Conservation (phyloP, 1,140 invertebrate genomes). For the Drosophila sproati region DNA sequence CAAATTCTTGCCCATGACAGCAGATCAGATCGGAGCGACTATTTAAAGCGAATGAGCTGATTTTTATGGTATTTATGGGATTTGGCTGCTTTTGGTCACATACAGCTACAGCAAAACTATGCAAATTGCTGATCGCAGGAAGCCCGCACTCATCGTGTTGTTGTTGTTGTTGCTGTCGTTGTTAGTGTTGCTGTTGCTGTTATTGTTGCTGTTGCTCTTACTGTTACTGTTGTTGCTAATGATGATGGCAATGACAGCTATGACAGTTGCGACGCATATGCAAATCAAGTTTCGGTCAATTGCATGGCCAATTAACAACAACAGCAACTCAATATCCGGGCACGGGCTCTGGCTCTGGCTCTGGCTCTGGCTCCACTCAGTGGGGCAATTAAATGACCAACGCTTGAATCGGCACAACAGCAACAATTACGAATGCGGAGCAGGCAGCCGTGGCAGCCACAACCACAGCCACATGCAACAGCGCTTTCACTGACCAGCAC, state of each 20-base stretch:
- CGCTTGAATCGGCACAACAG: constrained; percentile 50
- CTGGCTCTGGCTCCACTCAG: neutral
- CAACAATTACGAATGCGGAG: constrained; percentile 55
- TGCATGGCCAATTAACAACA: constrained; percentile 47
- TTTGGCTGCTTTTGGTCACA: constrained; percentile 34
- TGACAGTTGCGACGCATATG: constrained; percentile 45
- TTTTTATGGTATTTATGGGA: constrained; percentile 17
- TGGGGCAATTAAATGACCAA: constrained; percentile 49
- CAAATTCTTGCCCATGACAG: constrained; percentile 44
- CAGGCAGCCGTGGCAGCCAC: constrained; percentile 36
- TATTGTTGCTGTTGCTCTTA: neutral
- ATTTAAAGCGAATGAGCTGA: constrained; percentile 43
- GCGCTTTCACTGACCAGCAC: constrained; percentile 40
- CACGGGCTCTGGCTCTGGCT: constrained; percentile 4
- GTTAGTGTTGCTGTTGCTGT: neutral
- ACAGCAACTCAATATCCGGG: constrained; percentile 45
- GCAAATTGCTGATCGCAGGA: constrained; percentile 27
- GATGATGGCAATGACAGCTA: constrained; percentile 49
- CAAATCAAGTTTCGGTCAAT: constrained; percentile 53
- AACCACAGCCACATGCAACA: constrained; percentile 33
- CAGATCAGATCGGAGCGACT: constrained; percentile 3
- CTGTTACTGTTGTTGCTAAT: constrained; percentile 29
- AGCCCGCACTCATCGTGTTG: constrained; percentile 13
- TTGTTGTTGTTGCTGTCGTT: constrained; percentile 1
- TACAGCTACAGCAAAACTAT: neutral